Percentiles rank a stretch among this genome's conserved stretches.
These are phyloP conservation scores for Poecilobothrus nobilitatus DNA, from an alignment of 2,888 invertebrate genomes.

Conservation along the genomic window DNA sequence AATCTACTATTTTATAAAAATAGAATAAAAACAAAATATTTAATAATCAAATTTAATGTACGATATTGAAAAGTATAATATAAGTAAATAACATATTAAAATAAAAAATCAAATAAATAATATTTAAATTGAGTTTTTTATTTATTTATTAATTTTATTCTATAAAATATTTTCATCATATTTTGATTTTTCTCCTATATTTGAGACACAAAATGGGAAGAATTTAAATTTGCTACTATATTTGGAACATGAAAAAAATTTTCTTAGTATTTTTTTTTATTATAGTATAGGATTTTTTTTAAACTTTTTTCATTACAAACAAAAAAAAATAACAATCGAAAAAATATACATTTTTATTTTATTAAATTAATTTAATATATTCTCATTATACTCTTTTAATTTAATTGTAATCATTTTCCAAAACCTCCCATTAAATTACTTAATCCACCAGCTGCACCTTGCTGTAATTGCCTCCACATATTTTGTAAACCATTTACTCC, in stretches of 20 bases:
- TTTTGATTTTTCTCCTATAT: too few relatives aligned
- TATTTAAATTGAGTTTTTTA: too few relatives aligned
- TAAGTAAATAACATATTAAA: too few relatives aligned
- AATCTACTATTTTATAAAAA: too few relatives aligned
- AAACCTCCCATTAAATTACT: conserved; percentile 53
- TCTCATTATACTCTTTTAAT: background rate
- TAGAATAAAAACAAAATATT: background rate
- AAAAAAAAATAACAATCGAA: background rate
- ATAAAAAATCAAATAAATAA: too few relatives aligned
- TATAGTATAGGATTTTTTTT: too few relatives aligned
- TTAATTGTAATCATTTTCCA: conserved; percentile 27
- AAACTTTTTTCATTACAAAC: background rate
- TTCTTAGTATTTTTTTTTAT: too few relatives aligned
- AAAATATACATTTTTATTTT: background rate
- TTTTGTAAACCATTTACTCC: conserved; percentile 93
- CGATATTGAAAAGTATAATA: background rate
- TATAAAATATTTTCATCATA: too few relatives aligned
- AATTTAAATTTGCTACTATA: too few relatives aligned
- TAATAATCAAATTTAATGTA: background rate
- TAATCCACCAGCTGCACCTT: conserved; percentile 55
- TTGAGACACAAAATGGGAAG: too few relatives aligned
- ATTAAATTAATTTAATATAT: background rate
- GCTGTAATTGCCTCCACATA: conserved; percentile 81
- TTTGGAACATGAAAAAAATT: too few relatives aligned
- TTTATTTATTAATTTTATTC: too few relatives aligned